Conservation (phyloP, 1,140 invertebrate species). For the Trissolcus basalis region DNA sequence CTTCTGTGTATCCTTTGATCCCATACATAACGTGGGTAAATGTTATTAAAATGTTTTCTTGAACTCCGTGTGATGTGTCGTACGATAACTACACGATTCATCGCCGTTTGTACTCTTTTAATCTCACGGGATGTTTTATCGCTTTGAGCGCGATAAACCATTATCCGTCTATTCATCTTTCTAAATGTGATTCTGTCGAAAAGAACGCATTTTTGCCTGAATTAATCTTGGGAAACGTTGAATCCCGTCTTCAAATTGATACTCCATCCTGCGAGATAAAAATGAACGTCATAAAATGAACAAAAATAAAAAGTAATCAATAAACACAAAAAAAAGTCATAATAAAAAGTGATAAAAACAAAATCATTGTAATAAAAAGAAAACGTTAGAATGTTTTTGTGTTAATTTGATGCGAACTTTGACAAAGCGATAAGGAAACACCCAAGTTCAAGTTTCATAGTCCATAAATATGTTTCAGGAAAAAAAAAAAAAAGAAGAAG, state of each 20-base stretch:
- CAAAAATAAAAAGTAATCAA: too few relatives aligned
- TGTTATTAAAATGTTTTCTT: conserved; percentile 54
- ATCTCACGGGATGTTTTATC: conserved; percentile 57
- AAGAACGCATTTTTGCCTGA: conserved; percentile 22
- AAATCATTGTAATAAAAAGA: too few relatives aligned
- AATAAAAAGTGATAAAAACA: too few relatives aligned
- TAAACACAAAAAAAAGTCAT: too few relatives aligned
- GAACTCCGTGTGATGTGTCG: conserved; percentile 45
- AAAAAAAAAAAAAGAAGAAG: too few relatives aligned
- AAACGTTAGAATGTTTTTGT: conserved; percentile 3
- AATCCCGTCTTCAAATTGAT: too few relatives aligned
- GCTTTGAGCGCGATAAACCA: conserved; percentile 53
- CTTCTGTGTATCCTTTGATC: conserved; percentile 36
- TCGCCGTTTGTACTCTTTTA: conserved; percentile 53
- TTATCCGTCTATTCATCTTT: conserved; percentile 55
- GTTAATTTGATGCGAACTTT: conserved; percentile 11
- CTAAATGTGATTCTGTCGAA: conserved; percentile 24
- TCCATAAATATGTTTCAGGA: too few relatives aligned
- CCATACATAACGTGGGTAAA: conserved; percentile 42
- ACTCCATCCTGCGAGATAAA: too few relatives aligned
- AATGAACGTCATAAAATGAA: too few relatives aligned
- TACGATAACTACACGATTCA: conserved; percentile 52
- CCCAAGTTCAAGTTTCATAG: too few relatives aligned
- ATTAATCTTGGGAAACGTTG: conserved; percentile 34
- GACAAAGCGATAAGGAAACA: too few relatives aligned